A percentile compares a stretch with the other conserved stretches of the same genome.
Conservation (phyloP, 1,140 invertebrate genomes). For the Copidosoma floridanum region DNA sequence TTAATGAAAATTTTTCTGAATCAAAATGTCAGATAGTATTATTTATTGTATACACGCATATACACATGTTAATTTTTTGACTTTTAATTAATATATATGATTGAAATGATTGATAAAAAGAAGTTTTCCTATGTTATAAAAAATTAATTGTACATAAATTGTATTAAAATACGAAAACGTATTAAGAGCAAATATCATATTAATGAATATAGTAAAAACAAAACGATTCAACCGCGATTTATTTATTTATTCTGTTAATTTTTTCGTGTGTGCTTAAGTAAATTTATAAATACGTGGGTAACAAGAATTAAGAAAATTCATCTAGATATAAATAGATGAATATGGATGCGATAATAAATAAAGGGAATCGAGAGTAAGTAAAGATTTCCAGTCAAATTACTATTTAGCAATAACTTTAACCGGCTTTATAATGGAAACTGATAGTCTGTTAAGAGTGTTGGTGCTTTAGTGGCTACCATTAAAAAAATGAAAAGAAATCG, state of each 20-base stretch:
- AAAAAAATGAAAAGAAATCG: slow-evolving; percentile 16
- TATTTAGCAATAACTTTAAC: slow-evolving; percentile 47
- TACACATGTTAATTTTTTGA: slow-evolving; percentile 9
- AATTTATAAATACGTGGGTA: no score
- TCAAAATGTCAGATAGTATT: slow-evolving; percentile 26
- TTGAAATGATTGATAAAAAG: slow-evolving; percentile 24
- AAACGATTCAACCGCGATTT: no score
- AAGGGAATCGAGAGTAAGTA: slow-evolving; percentile 25
- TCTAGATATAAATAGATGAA: no score
- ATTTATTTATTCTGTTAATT: slow-evolving; percentile 29
- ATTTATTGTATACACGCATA: slow-evolving; percentile 20
- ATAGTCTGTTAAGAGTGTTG: slow-evolving; percentile 29
- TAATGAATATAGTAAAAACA: no score
- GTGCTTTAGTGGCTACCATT: slow-evolving; percentile 33
- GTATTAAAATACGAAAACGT: slow-evolving; percentile 16
- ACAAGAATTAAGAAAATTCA: no score
- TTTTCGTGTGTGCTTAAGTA: slow-evolving; percentile 13
- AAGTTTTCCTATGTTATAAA: no score
- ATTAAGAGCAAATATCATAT: slow-evolving; percentile 10
- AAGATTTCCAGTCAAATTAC: slow-evolving; percentile 47
- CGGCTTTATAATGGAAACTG: slow-evolving; percentile 30
- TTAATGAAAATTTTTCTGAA: no score
- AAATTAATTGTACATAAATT: slow-evolving; percentile 28
- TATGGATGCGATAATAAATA: no score
- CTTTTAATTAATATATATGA: slow-evolving; percentile 15